Base-by-base conservation (phyloP, 2,888 invertebrate species). In the Acronicta aceris region DNA sequence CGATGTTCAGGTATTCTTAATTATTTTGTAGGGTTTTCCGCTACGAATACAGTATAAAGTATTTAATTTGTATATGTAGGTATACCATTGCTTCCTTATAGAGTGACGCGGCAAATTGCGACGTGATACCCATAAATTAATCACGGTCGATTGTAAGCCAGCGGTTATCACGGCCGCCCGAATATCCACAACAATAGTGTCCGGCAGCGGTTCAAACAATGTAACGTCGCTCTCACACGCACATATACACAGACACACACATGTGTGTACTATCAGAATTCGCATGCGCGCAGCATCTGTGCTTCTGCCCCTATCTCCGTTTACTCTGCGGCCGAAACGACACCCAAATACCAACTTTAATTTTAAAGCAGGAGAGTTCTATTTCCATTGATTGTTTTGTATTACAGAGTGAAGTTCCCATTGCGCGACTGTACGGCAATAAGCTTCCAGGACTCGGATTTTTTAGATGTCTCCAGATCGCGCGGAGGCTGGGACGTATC, bases 261-360 rank as follows among this genome's bases (percentile, higher is more conserved):
- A 62, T 66, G 70, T 66, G 82, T 81, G 87, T 77, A 80, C 56
- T 65, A 52, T 62, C 64, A 69, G 43, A 84, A 84, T 85, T 81
- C 94, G 94, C 94, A 94, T 94, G 94, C 94, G 94, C 92, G 85
- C 92, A 92, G 92, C 94, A 93, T 94, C 94, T 93, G 91, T 90
- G 88, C 87, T 83, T 87, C 86, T 87, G 86, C 88, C 89, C 88
- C 89, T 89, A 87, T 88, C 88, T 89, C 78, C 65, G 50, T 68
- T 59, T 56, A 52, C 63, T 64, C 60, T 75, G 54, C 64, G 62
- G 63, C 56, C 50, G 47, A 73, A 88, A 85, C 51, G 79, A 45
- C 67, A 49, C 9, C 15, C 27, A 10, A 75, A 49, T 62, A 71
- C 66, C 15, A 59, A 77, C 81, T 71, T 64, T 79, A 70, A 3